A percentile compares a stretch with the other conserved stretches of the same genome.
These are phyloP conservation scores for Dioctria linearis DNA, from an alignment of 2,888 invertebrate species.

Conservation along the genomic window DNA sequence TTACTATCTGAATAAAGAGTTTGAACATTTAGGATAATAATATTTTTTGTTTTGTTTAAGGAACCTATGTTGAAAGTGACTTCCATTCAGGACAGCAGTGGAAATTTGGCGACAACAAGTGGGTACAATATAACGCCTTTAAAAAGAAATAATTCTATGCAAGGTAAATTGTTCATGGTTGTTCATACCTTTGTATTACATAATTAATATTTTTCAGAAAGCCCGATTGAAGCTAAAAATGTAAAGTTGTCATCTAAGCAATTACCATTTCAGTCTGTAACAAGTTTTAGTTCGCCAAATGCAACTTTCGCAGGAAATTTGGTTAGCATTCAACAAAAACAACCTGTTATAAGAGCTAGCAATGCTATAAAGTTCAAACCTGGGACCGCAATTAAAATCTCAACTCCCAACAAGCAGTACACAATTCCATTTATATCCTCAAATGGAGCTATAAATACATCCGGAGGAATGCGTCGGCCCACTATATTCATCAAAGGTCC, in stretches of 20 bases:
- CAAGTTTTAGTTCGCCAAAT: conserved; percentile 11
- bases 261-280: conserved; percentile 17
- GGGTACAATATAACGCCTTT: conserved; percentile 8
- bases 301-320: conserved; percentile 51
- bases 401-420: conserved; percentile 52
- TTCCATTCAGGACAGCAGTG: background rate
- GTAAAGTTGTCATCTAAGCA: conserved; percentile 32
- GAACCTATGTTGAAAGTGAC: conserved; percentile 22
- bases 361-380: conserved; percentile 55
- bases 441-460: conserved; percentile 60
- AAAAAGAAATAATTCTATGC: conserved; percentile 28
- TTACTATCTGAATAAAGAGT: background rate
- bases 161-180: conserved; percentile 7
- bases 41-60: conserved; percentile 6
- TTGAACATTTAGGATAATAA: background rate
- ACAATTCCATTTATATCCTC: conserved; percentile 60
- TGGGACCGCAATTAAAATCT: conserved; percentile 56
- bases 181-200: background rate
- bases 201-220: conserved; percentile 10
- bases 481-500: conserved; percentile 68
- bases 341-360: conserved; percentile 19
- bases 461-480: conserved; percentile 60
- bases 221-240: conserved; percentile 21
- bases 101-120: conserved; percentile 28
- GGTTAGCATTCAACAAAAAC: conserved; percentile 47